Conservation (phyloP, 2,888 invertebrate genomes). For the Drosophila cracens region DNA sequence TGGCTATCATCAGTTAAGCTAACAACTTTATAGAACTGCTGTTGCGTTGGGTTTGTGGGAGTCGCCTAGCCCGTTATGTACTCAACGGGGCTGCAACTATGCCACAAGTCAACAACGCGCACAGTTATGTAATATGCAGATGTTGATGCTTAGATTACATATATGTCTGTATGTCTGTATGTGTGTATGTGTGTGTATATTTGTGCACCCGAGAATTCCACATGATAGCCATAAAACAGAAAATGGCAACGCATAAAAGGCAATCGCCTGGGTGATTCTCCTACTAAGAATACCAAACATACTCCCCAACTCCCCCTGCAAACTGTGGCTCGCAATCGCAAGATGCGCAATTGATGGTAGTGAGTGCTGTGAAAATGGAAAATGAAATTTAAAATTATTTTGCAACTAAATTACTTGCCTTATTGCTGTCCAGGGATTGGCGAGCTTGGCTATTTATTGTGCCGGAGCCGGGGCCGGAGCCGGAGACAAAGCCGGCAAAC, state of each 20-base stretch:
- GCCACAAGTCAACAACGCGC: slow-evolving; percentile 28
- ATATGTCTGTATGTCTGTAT: neutral
- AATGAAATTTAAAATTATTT: slow-evolving; percentile 79
- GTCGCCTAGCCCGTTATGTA: neutral
- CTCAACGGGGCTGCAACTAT: slow-evolving; percentile 7
- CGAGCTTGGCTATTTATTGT: slow-evolving; percentile 66
- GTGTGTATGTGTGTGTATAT: neutral
- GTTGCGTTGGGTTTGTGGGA: neutral
- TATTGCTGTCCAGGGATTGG: slow-evolving; percentile 78
- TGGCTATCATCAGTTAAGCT: neutral
- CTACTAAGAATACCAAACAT: neutral
- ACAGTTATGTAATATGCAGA: slow-evolving; percentile 45
- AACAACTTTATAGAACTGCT: neutral
- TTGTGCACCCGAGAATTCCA: slow-evolving; percentile 36
- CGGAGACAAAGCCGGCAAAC: slow-evolving; percentile 40
- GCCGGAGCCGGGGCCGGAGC: slow-evolving; percentile 22
- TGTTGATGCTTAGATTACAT: slow-evolving; percentile 31
- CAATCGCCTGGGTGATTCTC: slow-evolving; percentile 49
- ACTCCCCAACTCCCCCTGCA: neutral
- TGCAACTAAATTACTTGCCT: slow-evolving; percentile 79
- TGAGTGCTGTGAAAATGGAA: slow-evolving; percentile 70
- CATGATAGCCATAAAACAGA: slow-evolving; percentile 54
- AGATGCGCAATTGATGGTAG: slow-evolving; percentile 61
- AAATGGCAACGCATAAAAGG: slow-evolving; percentile 57
- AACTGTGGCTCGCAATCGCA: neutral